Evolutionary conservation across 2,888 invertebrate species (phyloP).

Genomic region (Polylopha cassiicola): DNA sequence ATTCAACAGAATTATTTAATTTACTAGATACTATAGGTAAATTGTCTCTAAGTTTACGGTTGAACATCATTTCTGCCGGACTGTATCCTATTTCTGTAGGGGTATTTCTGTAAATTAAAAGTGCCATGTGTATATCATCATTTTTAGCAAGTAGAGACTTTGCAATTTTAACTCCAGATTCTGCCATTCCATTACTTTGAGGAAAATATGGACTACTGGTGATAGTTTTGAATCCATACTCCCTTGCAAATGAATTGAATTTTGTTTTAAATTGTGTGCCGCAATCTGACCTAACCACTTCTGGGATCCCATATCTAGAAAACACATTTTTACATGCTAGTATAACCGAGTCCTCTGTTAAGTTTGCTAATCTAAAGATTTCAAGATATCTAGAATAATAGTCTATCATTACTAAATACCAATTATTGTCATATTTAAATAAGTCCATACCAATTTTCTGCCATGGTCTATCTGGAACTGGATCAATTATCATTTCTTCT

Average conservation of each 20-base stretch:
- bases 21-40: not conserved
- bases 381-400: constrained; percentile 20
- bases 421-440: constrained; percentile 9
- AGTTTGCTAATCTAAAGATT: constrained; percentile 5
- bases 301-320: constrained; percentile 14
- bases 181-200: constrained; percentile 17
- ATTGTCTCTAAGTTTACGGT: not conserved
- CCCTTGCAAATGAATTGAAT: constrained; percentile 11
- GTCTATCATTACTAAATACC: constrained; percentile 16
- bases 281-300: constrained; percentile 14
- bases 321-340: constrained; percentile 6
- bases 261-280: constrained; percentile 14
- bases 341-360: constrained; percentile 5
- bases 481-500: constrained; percentile 1
- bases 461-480: constrained; percentile 11
- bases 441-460: constrained; percentile 16
- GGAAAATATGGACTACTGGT: constrained; percentile 19
- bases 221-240: constrained; percentile 5
- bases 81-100: constrained; percentile 10
- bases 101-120: constrained; percentile 12
- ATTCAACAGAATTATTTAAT: not conserved
- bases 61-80: constrained; percentile 10
- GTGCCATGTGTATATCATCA: constrained; percentile 10
- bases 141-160: constrained; percentile 9
- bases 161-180: constrained; percentile 12